Evolutionary conservation across 2,888 invertebrate species (phyloP).

Genomic region (Eupithecia vulgata): DNA sequence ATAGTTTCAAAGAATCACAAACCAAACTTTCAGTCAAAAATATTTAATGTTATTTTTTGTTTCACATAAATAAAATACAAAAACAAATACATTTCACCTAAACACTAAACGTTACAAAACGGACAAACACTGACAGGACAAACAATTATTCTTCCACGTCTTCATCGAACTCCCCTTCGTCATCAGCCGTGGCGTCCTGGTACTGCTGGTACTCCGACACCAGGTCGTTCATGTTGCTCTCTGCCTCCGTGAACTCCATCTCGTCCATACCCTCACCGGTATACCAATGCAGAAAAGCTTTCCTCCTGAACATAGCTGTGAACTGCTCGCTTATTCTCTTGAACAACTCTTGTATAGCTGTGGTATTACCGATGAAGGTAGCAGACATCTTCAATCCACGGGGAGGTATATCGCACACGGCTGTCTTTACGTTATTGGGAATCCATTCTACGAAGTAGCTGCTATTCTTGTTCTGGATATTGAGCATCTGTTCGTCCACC

Average conservation of each 20-base stretch:
- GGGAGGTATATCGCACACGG: constrained; percentile 91
- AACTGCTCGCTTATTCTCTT: constrained; percentile 94
- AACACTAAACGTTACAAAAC: constrained; percentile 61
- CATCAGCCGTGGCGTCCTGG: constrained; percentile 94
- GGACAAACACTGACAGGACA: constrained; percentile 55
- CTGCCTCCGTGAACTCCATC: constrained; percentile 97
- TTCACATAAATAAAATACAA: constrained; percentile 45
- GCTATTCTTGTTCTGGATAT: constrained; percentile 90
- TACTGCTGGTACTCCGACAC: constrained; percentile 96
- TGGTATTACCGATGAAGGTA: constrained; percentile 94
- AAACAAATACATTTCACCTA: constrained; percentile 58
- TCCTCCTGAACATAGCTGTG: constrained; percentile 95
- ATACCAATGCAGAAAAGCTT: constrained; percentile 98
- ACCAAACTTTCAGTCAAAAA: constrained; percentile 12
- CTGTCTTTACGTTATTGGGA: constrained; percentile 91
- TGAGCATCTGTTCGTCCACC: constrained; percentile 91
- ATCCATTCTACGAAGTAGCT: constrained; percentile 92
- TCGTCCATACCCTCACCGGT: constrained; percentile 98
- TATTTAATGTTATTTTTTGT: constrained; percentile 37
- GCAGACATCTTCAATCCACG: constrained; percentile 91
- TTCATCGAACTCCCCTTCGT: constrained; percentile 92
- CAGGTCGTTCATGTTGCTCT: constrained; percentile 96
- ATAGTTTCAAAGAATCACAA: no score
- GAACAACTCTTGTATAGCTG: constrained; percentile 94
- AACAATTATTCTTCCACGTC: constrained; percentile 85